Conservation (phyloP, 2,888 invertebrate species). For the Osmoderma eremita region DNA sequence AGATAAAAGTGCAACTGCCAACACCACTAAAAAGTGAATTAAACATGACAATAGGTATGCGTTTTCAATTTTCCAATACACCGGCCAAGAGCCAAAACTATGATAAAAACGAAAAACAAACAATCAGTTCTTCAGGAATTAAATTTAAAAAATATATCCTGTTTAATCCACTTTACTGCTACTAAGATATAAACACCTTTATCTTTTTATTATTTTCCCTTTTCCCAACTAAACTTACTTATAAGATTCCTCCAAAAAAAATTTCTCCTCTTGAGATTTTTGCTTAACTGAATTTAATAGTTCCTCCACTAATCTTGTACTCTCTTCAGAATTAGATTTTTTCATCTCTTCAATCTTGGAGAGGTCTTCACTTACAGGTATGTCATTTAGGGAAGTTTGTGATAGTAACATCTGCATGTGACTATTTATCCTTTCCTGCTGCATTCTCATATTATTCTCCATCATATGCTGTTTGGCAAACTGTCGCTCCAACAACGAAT, state of each 20-base stretch:
- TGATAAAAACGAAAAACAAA: too few relatives aligned
- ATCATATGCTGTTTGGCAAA: constrained; percentile 68
- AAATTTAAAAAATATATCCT: too few relatives aligned
- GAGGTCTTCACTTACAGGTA: constrained; percentile 48
- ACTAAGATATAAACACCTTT: constrained; percentile 13
- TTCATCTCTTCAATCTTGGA: constrained; percentile 60
- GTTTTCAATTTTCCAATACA: too few relatives aligned
- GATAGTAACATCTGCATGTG: constrained; percentile 67
- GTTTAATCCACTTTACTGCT: too few relatives aligned
- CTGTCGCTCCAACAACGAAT: constrained; percentile 67
- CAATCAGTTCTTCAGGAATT: too few relatives aligned
- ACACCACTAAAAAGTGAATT: too few relatives aligned
- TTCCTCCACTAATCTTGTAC: constrained; percentile 54
- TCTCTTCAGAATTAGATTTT: constrained; percentile 51
- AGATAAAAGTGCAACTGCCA: too few relatives aligned
- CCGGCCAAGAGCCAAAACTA: too few relatives aligned
- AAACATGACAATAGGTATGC: too few relatives aligned
- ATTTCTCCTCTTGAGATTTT: constrained; percentile 71
- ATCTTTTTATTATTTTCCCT: too few relatives aligned
- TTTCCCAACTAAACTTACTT: constrained; percentile 62
- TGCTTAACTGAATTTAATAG: constrained; percentile 68
- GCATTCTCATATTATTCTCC: constrained; percentile 69
- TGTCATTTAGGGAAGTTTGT: constrained; percentile 49
- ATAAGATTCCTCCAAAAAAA: constrained; percentile 72
- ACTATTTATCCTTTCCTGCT: constrained; percentile 71